These are phyloP conservation scores for Tylochromis polylepis DNA, from an alignment of 2,113 vertebrate species.

Conservation along the genomic window DNA sequence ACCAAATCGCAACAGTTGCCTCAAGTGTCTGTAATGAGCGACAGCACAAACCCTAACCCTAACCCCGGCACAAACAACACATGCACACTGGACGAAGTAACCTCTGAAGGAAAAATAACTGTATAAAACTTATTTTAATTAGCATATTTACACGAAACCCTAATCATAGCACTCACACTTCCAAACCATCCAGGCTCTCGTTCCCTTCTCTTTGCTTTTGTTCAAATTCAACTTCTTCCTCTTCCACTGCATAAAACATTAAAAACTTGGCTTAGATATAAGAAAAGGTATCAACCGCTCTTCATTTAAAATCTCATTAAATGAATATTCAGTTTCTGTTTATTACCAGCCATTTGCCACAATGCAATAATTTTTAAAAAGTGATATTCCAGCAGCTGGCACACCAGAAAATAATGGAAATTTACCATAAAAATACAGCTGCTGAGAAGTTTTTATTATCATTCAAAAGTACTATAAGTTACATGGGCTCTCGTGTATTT, in stretches of 20 bases:
- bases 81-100: not conserved
- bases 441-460: too few relatives aligned
- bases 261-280: not conserved
- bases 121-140: not conserved
- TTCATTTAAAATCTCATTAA: not conserved
- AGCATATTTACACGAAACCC: not conserved
- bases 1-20: not conserved
- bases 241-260: not conserved
- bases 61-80: not conserved
- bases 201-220: not conserved
- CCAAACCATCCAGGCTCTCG: not conserved
- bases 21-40: not conserved
- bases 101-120: not conserved
- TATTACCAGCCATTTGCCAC: not conserved
- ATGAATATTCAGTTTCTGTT: not conserved
- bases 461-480: too few relatives aligned
- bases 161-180: not conserved
- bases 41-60: not conserved
- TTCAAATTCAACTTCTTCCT: not conserved
- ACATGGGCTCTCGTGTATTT: not conserved
- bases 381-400: not conserved
- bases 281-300: not conserved
- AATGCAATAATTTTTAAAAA: not conserved
- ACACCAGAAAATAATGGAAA: not conserved
- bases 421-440: not conserved